phyloP scores from a whole-genome alignment of 2,113 vertebrate species.

The Bothrops jararaca region DNA sequence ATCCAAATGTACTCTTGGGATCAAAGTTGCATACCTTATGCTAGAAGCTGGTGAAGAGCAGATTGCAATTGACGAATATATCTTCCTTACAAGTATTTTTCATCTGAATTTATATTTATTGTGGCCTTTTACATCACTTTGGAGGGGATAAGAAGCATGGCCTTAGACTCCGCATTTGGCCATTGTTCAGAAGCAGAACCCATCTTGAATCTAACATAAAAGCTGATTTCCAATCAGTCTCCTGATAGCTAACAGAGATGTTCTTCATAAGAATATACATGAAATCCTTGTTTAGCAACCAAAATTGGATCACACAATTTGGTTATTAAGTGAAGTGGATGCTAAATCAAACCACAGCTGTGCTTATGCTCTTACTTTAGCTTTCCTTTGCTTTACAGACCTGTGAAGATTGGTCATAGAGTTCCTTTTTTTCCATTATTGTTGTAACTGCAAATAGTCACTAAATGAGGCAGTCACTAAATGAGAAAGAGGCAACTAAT shows the following conservation, averaged over 20 bases:
- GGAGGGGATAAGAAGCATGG: neutral
- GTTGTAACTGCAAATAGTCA: neutral
- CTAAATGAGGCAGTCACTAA: neutral
- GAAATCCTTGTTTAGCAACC: neutral
- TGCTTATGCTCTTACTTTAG: neutral
- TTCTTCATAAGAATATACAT: conserved; percentile 2
- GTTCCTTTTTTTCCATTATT: neutral
- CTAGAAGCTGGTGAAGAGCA: neutral
- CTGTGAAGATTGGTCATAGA: neutral
- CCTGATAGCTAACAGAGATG: conserved; percentile 26
- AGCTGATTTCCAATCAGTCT: conserved; percentile 28
- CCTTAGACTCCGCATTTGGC: neutral
- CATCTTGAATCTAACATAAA: conserved; percentile 9
- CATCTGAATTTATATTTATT: neutral
- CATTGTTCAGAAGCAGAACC: neutral
- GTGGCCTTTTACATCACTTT: neutral
- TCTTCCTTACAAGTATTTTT: neutral
- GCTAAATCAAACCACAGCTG: neutral
- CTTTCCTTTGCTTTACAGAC: neutral
- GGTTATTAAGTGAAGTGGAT: neutral
- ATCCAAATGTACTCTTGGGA: neutral
- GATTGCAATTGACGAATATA: neutral
- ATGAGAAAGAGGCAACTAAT: neutral
- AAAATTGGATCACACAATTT: neutral
- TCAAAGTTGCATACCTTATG: neutral